Conservation (phyloP, 2,113 vertebrate genomes). For the Megaceryle maxima region DNA sequence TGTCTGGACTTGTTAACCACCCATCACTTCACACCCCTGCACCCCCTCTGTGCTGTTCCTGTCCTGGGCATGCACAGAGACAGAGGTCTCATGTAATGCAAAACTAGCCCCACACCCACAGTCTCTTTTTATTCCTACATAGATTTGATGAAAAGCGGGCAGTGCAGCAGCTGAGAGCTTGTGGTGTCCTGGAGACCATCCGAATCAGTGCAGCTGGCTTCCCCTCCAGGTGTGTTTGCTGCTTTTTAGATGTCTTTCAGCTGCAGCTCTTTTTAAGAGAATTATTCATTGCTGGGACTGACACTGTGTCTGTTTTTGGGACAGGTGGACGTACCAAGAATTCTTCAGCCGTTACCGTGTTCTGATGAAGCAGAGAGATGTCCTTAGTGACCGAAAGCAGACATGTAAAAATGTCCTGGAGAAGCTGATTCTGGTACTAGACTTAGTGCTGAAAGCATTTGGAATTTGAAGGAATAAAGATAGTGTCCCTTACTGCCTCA, state of each 20-base stretch:
- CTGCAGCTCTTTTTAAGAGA: background rate
- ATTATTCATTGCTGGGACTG: background rate
- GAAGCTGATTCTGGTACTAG: slow-evolving; percentile 89
- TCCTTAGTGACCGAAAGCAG: slow-evolving; percentile 89
- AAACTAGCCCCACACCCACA: background rate
- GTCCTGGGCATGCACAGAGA: background rate
- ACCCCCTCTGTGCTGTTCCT: background rate
- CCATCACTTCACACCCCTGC: background rate
- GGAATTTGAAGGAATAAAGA: background rate
- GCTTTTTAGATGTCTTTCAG: background rate
- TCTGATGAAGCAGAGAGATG: slow-evolving; percentile 97
- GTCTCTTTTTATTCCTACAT: background rate
- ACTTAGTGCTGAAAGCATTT: background rate
- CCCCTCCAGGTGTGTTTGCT: slow-evolving; percentile 86
- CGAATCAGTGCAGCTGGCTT: slow-evolving; percentile 97
- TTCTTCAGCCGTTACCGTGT: slow-evolving; percentile 98
- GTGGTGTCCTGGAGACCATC: slow-evolving; percentile 96
- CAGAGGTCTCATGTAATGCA: background rate
- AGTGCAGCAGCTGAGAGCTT: slow-evolving; percentile 96
- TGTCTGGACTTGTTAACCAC: background rate
- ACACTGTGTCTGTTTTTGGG: background rate
- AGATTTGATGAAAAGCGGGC: slow-evolving; percentile 97
- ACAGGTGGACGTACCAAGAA: slow-evolving; percentile 98
- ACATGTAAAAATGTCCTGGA: slow-evolving; percentile 96
- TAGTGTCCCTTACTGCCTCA: background rate